Conservation (phyloP, 1,140 invertebrate species). For the Leguminivora glycinivorella region DNA sequence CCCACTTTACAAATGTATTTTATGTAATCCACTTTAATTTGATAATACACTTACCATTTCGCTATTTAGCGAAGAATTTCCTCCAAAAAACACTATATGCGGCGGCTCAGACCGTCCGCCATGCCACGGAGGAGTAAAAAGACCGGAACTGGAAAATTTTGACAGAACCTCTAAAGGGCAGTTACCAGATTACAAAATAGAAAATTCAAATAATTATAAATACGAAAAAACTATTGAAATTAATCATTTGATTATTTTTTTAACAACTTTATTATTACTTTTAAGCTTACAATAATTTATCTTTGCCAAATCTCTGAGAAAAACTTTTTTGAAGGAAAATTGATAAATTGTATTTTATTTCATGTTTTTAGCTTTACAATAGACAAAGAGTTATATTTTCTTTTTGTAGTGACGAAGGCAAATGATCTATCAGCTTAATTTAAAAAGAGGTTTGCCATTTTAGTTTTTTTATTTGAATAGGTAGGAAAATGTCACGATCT, state of each 20-base stretch:
- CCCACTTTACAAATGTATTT: slow-evolving; percentile 36
- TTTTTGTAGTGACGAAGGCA: neutral
- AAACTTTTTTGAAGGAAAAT: slow-evolving; percentile 26
- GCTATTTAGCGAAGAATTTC: slow-evolving; percentile 72
- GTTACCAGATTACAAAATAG: slow-evolving; percentile 54
- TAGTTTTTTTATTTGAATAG: too few relatives aligned
- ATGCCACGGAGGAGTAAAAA: slow-evolving; percentile 79
- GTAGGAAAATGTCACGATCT: too few relatives aligned
- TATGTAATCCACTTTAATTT: slow-evolving; percentile 39
- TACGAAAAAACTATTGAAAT: neutral
- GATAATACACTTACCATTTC: slow-evolving; percentile 73
- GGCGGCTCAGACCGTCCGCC: slow-evolving; percentile 77
- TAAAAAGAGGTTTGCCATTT: too few relatives aligned
- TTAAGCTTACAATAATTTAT: neutral
- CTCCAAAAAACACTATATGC: slow-evolving; percentile 73
- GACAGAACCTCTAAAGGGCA: slow-evolving; percentile 52
- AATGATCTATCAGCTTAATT: too few relatives aligned
- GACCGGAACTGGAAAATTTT: slow-evolving; percentile 67
- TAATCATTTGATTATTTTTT: neutral
- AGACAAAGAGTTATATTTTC: neutral
- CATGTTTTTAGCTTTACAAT: slow-evolving; percentile 26
- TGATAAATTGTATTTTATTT: slow-evolving; percentile 12
- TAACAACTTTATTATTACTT: neutral
- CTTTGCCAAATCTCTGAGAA: neutral
- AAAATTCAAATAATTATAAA: slow-evolving; percentile 3